These are phyloP conservation scores for Apolygus lucorum DNA, from an alignment of 1,140 invertebrate genomes.

Conservation along the genomic window DNA sequence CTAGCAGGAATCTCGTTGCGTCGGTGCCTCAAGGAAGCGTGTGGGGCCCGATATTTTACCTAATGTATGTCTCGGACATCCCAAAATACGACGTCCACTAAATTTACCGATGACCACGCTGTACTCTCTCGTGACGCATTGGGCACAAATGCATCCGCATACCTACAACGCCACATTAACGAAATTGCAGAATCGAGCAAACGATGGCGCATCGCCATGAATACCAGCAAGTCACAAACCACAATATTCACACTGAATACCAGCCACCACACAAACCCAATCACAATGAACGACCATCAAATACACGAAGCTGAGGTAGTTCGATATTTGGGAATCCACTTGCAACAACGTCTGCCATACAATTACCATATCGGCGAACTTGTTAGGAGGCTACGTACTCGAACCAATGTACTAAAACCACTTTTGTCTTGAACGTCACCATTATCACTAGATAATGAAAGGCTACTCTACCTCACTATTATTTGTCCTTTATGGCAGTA, in stretches of 20 bases:
- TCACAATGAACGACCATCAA: neutral
- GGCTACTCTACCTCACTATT: neutral
- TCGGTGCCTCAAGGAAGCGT: too few species aligned
- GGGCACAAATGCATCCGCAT: neutral
- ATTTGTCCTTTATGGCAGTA: neutral
- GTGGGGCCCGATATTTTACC: too few species aligned
- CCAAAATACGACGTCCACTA: neutral
- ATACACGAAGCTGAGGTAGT: neutral
- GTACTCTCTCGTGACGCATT: neutral
- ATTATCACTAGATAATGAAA: too few species aligned
- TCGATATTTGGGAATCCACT: neutral
- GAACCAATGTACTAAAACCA: neutral
- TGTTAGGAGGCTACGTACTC: neutral
- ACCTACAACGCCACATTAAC: neutral
- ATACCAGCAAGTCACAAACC: neutral
- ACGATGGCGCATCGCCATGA: neutral
- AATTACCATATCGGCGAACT: neutral
- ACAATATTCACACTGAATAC: neutral
- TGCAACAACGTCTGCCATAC: neutral
- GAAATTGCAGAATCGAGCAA: neutral
- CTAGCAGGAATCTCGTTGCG: too few species aligned
- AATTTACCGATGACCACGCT: neutral
- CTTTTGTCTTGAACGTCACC: too few species aligned
- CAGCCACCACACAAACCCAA: too few species aligned
- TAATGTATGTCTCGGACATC: neutral